These are phyloP conservation scores for Abscondita cerata DNA, from an alignment of 2,888 invertebrate genomes.

Conservation along the genomic window DNA sequence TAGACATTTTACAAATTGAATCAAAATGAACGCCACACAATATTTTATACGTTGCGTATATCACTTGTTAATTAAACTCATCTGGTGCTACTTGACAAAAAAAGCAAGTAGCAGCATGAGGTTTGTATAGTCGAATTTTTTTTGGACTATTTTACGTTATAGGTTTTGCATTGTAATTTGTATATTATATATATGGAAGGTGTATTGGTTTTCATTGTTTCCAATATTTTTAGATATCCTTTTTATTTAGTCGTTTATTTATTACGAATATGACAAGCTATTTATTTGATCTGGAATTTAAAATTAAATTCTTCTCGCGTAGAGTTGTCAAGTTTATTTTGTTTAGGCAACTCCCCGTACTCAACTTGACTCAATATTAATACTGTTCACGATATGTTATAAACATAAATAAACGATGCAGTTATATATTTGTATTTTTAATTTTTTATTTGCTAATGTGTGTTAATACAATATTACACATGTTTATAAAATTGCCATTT, in stretches of 20 bases:
- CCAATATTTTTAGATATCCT: constrained; percentile 16
- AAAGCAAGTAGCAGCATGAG: constrained; percentile 16
- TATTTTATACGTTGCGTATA: constrained; percentile 27
- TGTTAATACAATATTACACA: too few species aligned
- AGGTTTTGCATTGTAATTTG: constrained; percentile 17
- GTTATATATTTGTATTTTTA: constrained; percentile 11
- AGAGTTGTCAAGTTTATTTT: constrained; percentile 18
- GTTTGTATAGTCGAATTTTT: constrained; percentile 10
- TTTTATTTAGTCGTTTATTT: constrained; percentile 23
- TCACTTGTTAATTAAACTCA: constrained; percentile 22
- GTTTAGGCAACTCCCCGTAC: too few species aligned
- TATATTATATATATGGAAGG: constrained; percentile 19
- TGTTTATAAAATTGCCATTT: too few species aligned
- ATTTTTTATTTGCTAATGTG: neutral
- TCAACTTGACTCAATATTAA: neutral
- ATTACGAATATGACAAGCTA: constrained; percentile 14
- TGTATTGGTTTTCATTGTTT: constrained; percentile 27
- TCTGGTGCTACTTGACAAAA: constrained; percentile 19
- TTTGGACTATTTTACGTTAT: constrained; percentile 11
- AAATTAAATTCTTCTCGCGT: constrained; percentile 9
- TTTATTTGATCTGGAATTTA: constrained; percentile 19
- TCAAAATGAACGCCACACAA: constrained; percentile 35
- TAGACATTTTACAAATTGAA: constrained; percentile 19
- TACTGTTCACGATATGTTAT: constrained; percentile 5
- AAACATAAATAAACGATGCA: constrained; percentile 14